phyloP scores from a whole-genome alignment of 1,140 invertebrate species.

The Penaeus chinensis region DNA sequence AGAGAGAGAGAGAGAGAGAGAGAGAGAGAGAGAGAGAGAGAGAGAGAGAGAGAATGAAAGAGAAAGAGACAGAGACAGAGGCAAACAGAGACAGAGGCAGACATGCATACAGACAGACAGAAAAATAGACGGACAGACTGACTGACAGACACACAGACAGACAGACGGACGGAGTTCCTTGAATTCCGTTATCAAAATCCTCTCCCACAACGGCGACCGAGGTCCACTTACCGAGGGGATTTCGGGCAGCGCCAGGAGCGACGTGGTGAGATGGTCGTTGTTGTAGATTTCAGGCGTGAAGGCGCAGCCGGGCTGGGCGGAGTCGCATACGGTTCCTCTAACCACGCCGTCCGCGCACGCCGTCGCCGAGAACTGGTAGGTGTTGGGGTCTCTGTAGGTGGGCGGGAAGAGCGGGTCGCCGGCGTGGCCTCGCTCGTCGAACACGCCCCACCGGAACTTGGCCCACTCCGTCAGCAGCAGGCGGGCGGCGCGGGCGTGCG shows the following conservation, averaged over 20 bases:
- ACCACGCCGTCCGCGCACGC: constrained; percentile 47
- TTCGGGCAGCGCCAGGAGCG: constrained; percentile 40
- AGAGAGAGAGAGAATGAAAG: too few relatives aligned
- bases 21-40: too few relatives aligned
- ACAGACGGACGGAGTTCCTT: background rate
- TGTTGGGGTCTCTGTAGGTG: constrained; percentile 41
- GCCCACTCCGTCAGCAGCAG: constrained; percentile 70
- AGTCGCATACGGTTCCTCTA: constrained; percentile 39
- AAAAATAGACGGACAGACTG: background rate
- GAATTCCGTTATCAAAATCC: background rate
- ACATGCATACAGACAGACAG: background rate
- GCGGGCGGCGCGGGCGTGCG: constrained; percentile 63
- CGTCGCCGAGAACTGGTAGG: constrained; percentile 42
- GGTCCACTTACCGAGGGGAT: constrained; percentile 41
- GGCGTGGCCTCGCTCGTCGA: constrained; percentile 68
- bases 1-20: too few relatives aligned
- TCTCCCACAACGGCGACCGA: background rate
- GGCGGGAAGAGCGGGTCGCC: constrained; percentile 64
- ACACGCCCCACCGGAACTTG: constrained; percentile 70
- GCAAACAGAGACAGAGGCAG: background rate
- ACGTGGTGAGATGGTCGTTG: constrained; percentile 43
- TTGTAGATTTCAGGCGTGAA: constrained; percentile 40
- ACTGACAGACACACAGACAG: background rate
- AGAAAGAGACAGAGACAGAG: constrained; percentile 14
- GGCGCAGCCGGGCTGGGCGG: constrained; percentile 14